Evolutionary conservation across 2,113 vertebrate genomes (phyloP), one percentile per base, ranked within the genome.

Genomic region (Brienomyrus longianalis): DNA sequence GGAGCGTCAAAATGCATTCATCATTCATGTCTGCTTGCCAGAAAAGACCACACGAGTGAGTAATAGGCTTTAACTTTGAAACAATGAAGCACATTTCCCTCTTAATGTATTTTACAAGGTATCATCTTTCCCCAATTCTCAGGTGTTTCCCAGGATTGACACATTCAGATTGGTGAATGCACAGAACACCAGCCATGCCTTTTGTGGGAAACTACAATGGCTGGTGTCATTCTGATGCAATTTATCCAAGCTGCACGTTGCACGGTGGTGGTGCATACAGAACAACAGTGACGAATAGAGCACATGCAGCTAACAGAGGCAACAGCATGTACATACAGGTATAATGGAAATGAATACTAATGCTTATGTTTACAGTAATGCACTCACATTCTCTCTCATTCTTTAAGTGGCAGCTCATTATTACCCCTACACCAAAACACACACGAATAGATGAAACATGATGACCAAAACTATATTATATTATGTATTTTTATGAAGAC

Each of bases 221-320:
- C 74, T 80, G 74, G 74, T 80, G 74, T 80, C 74, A 80, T 39
- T 43, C 74, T 80, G 74, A 80, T 80, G 74, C 74, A 80, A 80
- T 43, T 43, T 35, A 80, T 43, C 74, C 74, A 43, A 35, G 31
- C 74, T 80, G 74, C 74, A 17, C 4, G 13, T 19, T 35, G 35
- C 74, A 43, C 74, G 0, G 13, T 43, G 35, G 31, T 19, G 35
- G 6, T 80, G 74, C 31, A 80, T 80, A 17, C 35, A 19, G 4
- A 43, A 43, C 15, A 80, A 80, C 74, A 8, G 35, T 6, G 62
- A 70, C 10, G 3, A 9, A 70, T 31, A 31, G n/a, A 80, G 74
- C 5, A 39, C 70, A 39, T 77, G 70, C 70, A 77, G 70, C 31
- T 77, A 77, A 35, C 70, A 39, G 70, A 77, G 70, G 31, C 70